Conservation (phyloP, 1,140 invertebrate genomes). For the Amphibalanus amphitrite region DNA sequence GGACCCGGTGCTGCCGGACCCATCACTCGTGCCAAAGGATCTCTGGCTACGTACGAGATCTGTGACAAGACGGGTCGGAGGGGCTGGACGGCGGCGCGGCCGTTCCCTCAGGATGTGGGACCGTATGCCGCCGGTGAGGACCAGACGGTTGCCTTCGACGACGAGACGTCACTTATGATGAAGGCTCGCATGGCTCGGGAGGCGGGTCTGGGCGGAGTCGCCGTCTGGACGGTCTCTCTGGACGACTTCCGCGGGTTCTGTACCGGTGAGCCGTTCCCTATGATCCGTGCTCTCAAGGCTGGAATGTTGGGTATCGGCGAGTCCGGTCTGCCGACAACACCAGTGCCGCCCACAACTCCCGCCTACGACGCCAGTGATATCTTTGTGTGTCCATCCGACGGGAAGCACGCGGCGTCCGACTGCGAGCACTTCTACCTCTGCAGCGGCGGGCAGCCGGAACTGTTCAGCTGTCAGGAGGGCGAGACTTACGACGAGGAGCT, state of each 20-base stretch:
- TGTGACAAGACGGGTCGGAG: background rate
- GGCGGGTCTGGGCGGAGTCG: background rate
- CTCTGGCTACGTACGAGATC: background rate
- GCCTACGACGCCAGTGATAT: background rate
- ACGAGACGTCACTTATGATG: background rate
- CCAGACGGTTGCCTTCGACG: background rate
- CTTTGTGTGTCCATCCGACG: background rate
- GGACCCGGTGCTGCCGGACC: background rate
- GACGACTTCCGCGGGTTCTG: conserved; percentile 3
- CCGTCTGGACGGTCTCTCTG: background rate
- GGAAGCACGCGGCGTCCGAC: background rate
- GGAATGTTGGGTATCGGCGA: background rate
- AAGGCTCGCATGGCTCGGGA: background rate
- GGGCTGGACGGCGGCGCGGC: background rate
- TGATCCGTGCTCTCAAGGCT: background rate
- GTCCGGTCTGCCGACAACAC: background rate
- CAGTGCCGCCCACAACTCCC: background rate
- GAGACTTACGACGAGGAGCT: background rate
- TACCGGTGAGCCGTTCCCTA: background rate
- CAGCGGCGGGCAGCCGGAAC: background rate
- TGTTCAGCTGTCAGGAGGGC: background rate
- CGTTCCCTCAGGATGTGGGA: background rate
- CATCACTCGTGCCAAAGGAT: background rate
- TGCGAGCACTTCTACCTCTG: background rate
- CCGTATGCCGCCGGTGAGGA: background rate